phyloP scores from a whole-genome alignment of 2,888 invertebrate species.

The Harpagoxenus sublaevis region DNA sequence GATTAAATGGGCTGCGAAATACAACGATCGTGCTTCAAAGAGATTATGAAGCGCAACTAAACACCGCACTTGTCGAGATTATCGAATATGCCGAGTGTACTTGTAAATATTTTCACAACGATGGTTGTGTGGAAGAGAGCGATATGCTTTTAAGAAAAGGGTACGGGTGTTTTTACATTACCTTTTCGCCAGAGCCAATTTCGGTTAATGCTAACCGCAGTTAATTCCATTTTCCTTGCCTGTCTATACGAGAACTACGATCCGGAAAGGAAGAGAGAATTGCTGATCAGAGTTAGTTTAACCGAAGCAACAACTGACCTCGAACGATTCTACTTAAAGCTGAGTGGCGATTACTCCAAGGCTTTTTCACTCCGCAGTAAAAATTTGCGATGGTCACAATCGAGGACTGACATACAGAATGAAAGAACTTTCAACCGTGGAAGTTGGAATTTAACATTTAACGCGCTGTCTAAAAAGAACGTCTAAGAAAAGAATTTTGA shows the following conservation, averaged over 20 bases:
- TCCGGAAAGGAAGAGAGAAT: slow-evolving; percentile 36
- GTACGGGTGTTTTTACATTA: slow-evolving; percentile 14
- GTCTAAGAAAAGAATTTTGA: not conserved
- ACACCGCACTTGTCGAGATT: not conserved
- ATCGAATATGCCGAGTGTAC: slow-evolving; percentile 23
- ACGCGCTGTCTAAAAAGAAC: not conserved
- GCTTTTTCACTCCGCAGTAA: not conserved
- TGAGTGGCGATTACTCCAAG: slow-evolving; percentile 19
- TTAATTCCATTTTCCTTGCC: slow-evolving; percentile 47
- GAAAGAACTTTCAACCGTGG: not conserved
- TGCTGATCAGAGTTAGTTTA: slow-evolving; percentile 47
- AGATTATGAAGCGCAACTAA: slow-evolving; percentile 28
- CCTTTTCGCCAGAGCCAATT: slow-evolving; percentile 30
- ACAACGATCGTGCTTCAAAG: slow-evolving; percentile 18
- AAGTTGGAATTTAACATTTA: not conserved
- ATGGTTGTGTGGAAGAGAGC: not conserved
- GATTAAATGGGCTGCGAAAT: slow-evolving; percentile 29
- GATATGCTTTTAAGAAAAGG: slow-evolving; percentile 29
- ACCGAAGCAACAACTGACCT: slow-evolving; percentile 50
- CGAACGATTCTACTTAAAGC: slow-evolving; percentile 36
- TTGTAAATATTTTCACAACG: slow-evolving; percentile 29
- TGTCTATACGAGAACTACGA: slow-evolving; percentile 43
- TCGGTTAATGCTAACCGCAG: slow-evolving; percentile 40
- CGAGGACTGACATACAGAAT: not conserved
- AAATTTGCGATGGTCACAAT: slow-evolving; percentile 1